Base-by-base conservation (phyloP, 2,797 vertebrate genomes). In the Australoheros facetus region DNA sequence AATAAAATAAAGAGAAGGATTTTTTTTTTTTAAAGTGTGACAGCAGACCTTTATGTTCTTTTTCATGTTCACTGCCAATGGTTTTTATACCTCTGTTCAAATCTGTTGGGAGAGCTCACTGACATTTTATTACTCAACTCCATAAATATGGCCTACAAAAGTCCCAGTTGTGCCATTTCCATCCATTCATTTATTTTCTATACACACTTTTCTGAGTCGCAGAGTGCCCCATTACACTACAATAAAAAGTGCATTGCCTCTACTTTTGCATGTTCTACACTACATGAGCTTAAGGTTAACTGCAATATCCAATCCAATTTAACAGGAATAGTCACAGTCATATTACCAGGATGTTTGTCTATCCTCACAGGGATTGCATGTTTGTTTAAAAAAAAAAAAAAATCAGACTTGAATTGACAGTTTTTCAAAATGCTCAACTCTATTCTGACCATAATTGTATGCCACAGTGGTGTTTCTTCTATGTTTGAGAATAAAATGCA, bases 91-190 rank as follows among this genome's bases (percentile, higher is more conserved):
- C 7, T 58, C 30, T 54, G 71, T 72, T 82, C 56, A 54, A 85
- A 54, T 80, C 77, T 82, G 21, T 32, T 77, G 81, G 82, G 81
- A 86, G 69, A 70, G 2, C 56, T 53, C 5, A 14, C 19, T 59
- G 75, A 77, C 55, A 58, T 30, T 42, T 71, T 74, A 75, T 59
- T 73, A 69, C 56, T 80, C 58, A 77, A 51, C 62, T 28, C 72
- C 26, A 75, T 55, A 56, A 73, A 51, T 73, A 13, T 54, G 57
- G 48, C 42, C 30, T 76, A 69, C 71, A 82, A 82, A 80, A 73
- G 56, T 19, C 39, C 73, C 79, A 56, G 42, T 19, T 80, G 64
- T 70, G 16, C 51, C 64, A 26, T 82, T 79, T 57, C 11, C 42
- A 59, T 72, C 42, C 75, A 39, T 3, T 37, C 62, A 53, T 75